Evolutionary conservation across 2,797 vertebrate genomes (phyloP), one percentile per base, ranked within the genome.

Genomic region (Otus scops): DNA sequence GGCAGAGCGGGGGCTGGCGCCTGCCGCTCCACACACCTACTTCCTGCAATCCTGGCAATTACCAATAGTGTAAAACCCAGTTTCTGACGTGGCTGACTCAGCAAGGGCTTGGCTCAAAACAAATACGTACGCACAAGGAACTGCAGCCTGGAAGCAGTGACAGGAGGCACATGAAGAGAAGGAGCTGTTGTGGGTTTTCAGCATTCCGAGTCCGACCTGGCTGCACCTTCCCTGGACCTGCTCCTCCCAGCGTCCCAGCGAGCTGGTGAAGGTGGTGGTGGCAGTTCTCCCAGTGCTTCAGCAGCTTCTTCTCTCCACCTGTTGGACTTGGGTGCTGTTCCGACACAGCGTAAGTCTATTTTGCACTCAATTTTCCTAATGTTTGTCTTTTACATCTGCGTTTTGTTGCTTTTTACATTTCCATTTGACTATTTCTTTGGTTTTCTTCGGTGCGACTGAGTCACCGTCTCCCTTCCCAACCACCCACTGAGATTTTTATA

Each of bases 61-160:
- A 97, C 94, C 97, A 96, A 84, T 63, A 63, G 93, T 87, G 79
- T 61, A 97, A 97, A 97, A 91, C 97, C 96, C 50, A 8, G 97
- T 94, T 97, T 94, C 97, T 97, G 95, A 98, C 97, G 95, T 97
- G 97, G 92, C 97, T 98, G 98, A 98, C 97, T 98, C 98, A 98
- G 95, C 97, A 95, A 96, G 97, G 97, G 97, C 92, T 96, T 93
- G 96, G 96, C 97, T 96, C 85, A 92, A 93, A 96, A 97, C 94
- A 96, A 97, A 94, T 54, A 80, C 93, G 71, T 26, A 61, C n/a
- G 32, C 83, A 22, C 87, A 94, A 71, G 78, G 82, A 96, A 80
- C 93, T 10, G 50, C 91, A 92, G 93, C 94, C 85, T 19, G 27
- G 89, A 88, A 94, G 60, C 65, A 64, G 80, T 12, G 9, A 59